These are phyloP conservation scores for Talpa occidentalis DNA, from an alignment of 2,113 vertebrate genomes.

Conservation along the genomic window DNA sequence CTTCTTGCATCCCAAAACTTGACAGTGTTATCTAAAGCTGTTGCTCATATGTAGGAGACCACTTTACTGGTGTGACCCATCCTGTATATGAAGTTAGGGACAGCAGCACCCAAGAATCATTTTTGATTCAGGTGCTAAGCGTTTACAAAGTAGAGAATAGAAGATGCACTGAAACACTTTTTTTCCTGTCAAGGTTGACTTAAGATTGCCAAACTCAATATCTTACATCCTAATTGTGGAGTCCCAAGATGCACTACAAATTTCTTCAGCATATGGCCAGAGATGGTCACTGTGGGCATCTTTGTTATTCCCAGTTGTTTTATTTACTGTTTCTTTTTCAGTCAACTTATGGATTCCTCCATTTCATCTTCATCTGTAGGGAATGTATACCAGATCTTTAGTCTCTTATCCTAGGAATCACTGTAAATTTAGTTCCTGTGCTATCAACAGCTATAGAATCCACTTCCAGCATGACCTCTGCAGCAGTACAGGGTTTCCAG, in stretches of 20 bases:
- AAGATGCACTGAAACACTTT: constrained; percentile 97
- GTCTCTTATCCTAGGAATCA: too few relatives aligned
- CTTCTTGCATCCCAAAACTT: constrained; percentile 99
- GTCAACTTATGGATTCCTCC: constrained; percentile 91
- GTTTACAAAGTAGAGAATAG: constrained; percentile 94
- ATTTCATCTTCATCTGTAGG: constrained; percentile 94
- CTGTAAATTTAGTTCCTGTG: constrained; percentile 87
- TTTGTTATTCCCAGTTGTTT: constrained; percentile 95
- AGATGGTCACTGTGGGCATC: constrained; percentile 95
- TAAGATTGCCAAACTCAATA: constrained; percentile 91
- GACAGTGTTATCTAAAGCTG: constrained; percentile 96
- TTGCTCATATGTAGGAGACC: constrained; percentile 95
- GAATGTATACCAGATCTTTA: constrained; percentile 82
- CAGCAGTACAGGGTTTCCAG: constrained; percentile 95
- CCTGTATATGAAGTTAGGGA: constrained; percentile 97
- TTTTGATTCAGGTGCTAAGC: constrained; percentile 95
- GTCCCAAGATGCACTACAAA: constrained; percentile 98
- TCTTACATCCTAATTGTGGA: constrained; percentile 97
- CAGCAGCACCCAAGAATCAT: constrained; percentile 95
- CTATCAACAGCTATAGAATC: constrained; percentile 92
- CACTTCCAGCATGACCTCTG: constrained; percentile 95
- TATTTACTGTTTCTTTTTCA: constrained; percentile 97
- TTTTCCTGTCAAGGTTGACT: constrained; percentile 95
- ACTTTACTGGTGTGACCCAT: constrained; percentile 97
- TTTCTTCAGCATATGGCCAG: constrained; percentile 95